A percentile compares a stretch with the other conserved stretches of the same genome.
These are phyloP conservation scores for Micropterix aruncella DNA, from an alignment of 2,888 invertebrate genomes.

Conservation along the genomic window DNA sequence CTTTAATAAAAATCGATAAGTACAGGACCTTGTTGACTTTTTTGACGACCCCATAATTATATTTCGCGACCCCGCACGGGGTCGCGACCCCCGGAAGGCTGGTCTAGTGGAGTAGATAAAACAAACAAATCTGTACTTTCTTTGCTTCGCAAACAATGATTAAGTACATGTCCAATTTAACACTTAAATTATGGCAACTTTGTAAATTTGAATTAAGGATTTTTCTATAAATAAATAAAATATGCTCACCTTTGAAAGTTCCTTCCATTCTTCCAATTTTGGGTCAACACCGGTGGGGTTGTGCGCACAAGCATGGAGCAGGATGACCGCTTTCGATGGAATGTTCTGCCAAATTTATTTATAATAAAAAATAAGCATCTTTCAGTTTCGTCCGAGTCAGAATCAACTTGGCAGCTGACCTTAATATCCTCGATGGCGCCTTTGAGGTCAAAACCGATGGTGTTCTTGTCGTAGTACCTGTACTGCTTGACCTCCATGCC, in stretches of 20 bases:
- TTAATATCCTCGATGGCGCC: conserved; percentile 81
- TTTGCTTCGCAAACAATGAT: no score
- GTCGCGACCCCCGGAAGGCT: no score
- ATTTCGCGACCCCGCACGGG: no score
- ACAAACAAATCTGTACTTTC: no score
- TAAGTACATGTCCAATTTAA: no score
- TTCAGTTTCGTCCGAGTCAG: not conserved
- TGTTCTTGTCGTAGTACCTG: conserved; percentile 86
- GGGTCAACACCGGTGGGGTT: conserved; percentile 97
- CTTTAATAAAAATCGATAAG: no score
- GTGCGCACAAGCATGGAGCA: conserved; percentile 95
- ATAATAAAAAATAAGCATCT: not conserved
- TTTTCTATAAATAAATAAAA: no score
- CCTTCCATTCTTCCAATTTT: conserved; percentile 74
- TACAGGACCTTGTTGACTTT: no score
- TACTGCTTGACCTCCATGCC: conserved; percentile 79
- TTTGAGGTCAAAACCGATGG: conserved; percentile 84
- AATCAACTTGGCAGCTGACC: conserved; percentile 28
- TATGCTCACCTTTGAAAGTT: conserved; percentile 52
- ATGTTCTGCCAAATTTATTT: conserved; percentile 62
- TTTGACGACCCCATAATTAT: no score
- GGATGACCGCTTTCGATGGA: conserved; percentile 76
- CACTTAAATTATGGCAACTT: no score
- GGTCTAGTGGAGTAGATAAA: no score
- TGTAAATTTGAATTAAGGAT: no score